Evolutionary conservation across 37 sponge, comb jelly and placozoan species (phyloP).

Genomic region (Aplysina aerophoba): DNA sequence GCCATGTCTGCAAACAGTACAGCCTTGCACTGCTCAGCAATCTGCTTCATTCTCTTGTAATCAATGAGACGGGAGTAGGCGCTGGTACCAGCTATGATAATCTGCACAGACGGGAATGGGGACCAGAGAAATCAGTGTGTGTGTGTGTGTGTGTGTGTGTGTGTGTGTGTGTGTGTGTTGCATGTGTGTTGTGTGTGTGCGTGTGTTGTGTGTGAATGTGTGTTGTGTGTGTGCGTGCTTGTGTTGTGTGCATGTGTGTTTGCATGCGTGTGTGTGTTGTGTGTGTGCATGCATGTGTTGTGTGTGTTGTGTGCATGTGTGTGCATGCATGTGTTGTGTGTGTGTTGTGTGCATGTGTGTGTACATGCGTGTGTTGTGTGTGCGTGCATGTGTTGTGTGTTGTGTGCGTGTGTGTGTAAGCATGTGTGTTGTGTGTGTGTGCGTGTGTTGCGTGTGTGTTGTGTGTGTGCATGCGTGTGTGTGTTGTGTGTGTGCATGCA

Average conservation of each 20-base stretch:
- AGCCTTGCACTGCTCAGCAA: constrained; percentile 78
- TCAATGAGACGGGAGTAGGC: constrained; percentile 96
- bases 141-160: constrained; percentile 33
- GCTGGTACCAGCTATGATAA: constrained; percentile 95
- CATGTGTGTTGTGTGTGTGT: no score
- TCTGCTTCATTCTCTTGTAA: constrained; percentile 80
- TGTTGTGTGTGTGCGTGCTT: background rate
- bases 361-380: no score
- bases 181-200: background rate
- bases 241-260: background rate
- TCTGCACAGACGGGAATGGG: no score
- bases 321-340: no score
- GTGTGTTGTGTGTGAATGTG: constrained; percentile 16
- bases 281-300: background rate
- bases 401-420: background rate
- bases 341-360: no score
- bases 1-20: constrained; percentile 96
- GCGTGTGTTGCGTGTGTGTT: no score
- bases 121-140: background rate
- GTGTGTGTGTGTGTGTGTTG: constrained; percentile 19
- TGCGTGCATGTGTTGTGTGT: background rate
- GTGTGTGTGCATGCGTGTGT: no score
- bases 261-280: no score
- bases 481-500: no score
- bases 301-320: background rate